phyloP scores from a whole-genome alignment of 2,797 vertebrate species.

The Gymnoscopelus microlampas region DNA sequence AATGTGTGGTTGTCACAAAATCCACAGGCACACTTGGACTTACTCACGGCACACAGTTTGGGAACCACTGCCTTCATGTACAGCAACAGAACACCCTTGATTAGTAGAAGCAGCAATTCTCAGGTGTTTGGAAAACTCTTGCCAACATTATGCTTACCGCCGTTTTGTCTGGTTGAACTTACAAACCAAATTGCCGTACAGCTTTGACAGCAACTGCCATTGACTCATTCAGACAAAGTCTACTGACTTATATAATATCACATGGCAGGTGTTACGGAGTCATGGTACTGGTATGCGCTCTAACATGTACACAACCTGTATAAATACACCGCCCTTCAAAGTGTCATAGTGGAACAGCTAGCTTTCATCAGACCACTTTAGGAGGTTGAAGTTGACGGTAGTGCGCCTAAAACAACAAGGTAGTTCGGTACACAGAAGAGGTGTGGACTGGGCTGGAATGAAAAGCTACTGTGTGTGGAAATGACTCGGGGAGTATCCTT shows the following conservation, averaged over 20 bases:
- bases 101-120: slow-evolving; percentile 24
- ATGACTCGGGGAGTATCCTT: no score
- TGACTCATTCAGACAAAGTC: not conserved
- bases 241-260: not conserved
- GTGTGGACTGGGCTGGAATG: slow-evolving; percentile 9
- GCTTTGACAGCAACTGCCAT: not conserved
- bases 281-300: not conserved
- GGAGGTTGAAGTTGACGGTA: not conserved
- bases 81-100: slow-evolving; percentile 27
- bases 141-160: not conserved
- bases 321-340: slow-evolving; percentile 3
- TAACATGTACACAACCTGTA: not conserved
- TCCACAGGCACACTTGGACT: no score
- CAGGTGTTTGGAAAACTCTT: slow-evolving; percentile 69
- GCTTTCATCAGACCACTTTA: not conserved
- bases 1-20: no score
- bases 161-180: not conserved
- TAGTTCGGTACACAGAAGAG: slow-evolving; percentile 6
- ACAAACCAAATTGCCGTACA: not conserved
- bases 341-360: slow-evolving; percentile 6
- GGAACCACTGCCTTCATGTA: not conserved
- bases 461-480: not conserved
- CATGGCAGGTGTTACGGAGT: slow-evolving; percentile 3
- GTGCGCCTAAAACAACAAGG: not conserved
- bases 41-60: not conserved